These are phyloP conservation scores for Rapana venosa DNA, from an alignment of 2,888 invertebrate species.

Conservation along the genomic window DNA sequence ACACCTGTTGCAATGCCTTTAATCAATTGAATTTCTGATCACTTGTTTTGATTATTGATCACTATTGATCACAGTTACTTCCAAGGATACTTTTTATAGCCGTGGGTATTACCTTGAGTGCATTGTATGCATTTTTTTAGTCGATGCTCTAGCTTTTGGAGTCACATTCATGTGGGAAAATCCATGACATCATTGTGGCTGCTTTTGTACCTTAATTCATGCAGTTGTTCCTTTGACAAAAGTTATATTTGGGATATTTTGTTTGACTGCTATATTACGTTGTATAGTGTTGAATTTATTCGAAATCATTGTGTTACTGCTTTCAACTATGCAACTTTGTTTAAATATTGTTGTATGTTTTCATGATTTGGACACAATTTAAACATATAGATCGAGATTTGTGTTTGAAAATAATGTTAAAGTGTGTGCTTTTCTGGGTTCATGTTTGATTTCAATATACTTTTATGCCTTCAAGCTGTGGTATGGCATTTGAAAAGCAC, in stretches of 20 bases:
- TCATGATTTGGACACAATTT: not conserved
- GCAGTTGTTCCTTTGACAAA: not conserved
- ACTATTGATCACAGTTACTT: conserved; percentile 27
- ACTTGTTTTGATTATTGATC: conserved; percentile 28
- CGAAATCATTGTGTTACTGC: not conserved
- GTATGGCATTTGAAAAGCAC: too few species aligned
- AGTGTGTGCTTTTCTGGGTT: not conserved
- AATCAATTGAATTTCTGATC: conserved; percentile 18
- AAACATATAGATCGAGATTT: not conserved
- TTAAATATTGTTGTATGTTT: conserved; percentile 4
- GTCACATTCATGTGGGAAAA: not conserved
- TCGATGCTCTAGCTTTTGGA: not conserved
- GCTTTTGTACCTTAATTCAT: not conserved
- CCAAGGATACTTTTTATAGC: conserved; percentile 21
- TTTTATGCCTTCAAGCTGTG: too few species aligned
- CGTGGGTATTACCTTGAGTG: not conserved
- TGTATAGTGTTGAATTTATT: conserved; percentile 20
- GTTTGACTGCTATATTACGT: not conserved
- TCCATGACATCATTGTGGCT: not conserved
- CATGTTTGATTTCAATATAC: not conserved
- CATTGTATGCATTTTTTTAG: conserved; percentile 3
- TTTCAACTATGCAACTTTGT: conserved; percentile 18
- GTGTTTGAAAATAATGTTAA: not conserved
- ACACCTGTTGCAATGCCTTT: conserved; percentile 20
- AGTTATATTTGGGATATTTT: not conserved